Percentiles rank a stretch among this genome's conserved stretches.
Evolutionary conservation across 2,113 vertebrate species (phyloP).

Genomic region (Microcebus ravelobensis): DNA sequence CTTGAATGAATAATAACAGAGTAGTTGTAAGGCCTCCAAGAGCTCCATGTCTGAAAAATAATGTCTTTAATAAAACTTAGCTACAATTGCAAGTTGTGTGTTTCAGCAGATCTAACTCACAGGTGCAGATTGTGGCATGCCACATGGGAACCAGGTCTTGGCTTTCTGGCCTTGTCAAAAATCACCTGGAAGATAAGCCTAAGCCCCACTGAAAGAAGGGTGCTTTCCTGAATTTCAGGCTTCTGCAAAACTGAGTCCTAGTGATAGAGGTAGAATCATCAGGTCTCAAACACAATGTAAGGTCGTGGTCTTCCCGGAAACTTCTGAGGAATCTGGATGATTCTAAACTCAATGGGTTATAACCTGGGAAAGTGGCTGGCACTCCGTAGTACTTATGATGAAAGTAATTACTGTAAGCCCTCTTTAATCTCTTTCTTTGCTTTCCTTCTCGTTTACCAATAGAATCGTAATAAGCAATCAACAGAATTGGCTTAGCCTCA

Average conservation of each 20-base stretch:
- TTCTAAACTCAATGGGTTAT: not conserved
- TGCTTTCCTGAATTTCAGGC: not conserved
- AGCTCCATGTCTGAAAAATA: not conserved
- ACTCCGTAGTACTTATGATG: not conserved
- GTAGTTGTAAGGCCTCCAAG: not conserved
- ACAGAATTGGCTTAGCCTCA: not conserved
- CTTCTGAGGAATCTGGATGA: not conserved
- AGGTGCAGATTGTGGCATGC: not conserved
- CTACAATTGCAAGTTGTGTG: not conserved
- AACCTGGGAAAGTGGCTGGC: not conserved
- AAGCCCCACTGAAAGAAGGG: accelerated
- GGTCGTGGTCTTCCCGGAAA: not conserved
- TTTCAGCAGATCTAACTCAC: not conserved
- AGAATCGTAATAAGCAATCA: not conserved
- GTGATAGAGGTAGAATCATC: not conserved
- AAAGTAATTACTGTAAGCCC: not conserved
- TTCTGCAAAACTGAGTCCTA: not conserved
- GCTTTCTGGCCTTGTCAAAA: not conserved
- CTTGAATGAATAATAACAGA: not conserved
- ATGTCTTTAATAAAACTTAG: not conserved
- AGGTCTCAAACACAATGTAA: not conserved
- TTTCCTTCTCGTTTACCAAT: not conserved
- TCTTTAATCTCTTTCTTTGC: not conserved
- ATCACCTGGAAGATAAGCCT: accelerated
- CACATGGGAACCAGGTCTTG: not conserved